phyloP scores from a whole-genome alignment of 2,113 vertebrate species.

The Narcine bancroftii region DNA sequence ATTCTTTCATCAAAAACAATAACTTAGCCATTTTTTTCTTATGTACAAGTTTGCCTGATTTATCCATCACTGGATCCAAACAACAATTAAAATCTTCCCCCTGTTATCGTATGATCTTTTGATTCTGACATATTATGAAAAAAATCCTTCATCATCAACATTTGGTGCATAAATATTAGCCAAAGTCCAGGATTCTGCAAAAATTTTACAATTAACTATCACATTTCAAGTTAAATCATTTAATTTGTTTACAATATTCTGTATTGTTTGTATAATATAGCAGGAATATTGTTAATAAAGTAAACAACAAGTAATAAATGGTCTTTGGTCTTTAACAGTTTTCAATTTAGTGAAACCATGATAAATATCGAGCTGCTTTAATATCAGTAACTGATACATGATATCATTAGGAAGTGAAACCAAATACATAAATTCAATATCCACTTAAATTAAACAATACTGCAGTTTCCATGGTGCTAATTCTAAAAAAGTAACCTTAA shows the following conservation, averaged over 20 bases:
- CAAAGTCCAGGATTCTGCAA: too few relatives aligned
- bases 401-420: conserved; percentile 17
- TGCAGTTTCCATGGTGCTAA: conserved; percentile 13
- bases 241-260: neutral
- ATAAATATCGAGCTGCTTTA: neutral
- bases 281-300: neutral
- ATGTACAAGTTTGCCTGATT: too few relatives aligned
- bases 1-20: too few relatives aligned
- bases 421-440: conserved; percentile 18
- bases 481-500: conserved; percentile 12
- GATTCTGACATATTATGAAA: too few relatives aligned
- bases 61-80: too few relatives aligned
- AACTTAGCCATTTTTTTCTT: too few relatives aligned
- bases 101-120: too few relatives aligned
- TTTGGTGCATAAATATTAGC: too few relatives aligned
- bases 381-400: conserved; percentile 5
- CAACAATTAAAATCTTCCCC: too few relatives aligned
- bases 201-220: too few relatives aligned
- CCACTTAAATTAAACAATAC: conserved; percentile 20
- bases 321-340: neutral
- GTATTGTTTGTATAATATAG: neutral
- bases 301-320: neutral
- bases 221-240: conserved; percentile 19
- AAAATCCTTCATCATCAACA: too few relatives aligned
- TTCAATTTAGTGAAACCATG: neutral